phyloP scores from a whole-genome alignment of 2,113 vertebrate species.

The Rhadina sibilatrix region DNA sequence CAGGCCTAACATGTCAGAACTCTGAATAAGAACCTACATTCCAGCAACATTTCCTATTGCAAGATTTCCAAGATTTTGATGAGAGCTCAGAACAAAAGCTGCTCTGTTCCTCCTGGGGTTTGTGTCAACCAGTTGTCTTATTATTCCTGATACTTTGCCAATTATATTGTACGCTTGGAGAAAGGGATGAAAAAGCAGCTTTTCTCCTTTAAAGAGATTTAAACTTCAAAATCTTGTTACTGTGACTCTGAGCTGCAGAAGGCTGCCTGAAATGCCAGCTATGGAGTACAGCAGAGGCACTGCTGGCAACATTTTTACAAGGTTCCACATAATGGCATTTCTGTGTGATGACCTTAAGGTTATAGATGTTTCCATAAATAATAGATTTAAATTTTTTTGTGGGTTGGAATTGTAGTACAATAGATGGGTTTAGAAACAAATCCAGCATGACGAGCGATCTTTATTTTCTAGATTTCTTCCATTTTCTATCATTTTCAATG shows the following conservation, averaged over 20 bases:
- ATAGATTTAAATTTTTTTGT: neutral
- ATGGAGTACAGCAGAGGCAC: neutral
- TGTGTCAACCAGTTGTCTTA: slow-evolving; percentile 70
- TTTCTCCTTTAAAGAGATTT: slow-evolving; percentile 60
- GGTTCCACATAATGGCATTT: slow-evolving; percentile 9
- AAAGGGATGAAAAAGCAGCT: slow-evolving; percentile 65
- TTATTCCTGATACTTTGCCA: slow-evolving; percentile 76
- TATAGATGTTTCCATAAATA: slow-evolving; percentile 27
- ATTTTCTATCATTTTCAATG: neutral
- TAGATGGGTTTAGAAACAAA: neutral
- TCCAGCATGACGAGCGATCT: neutral
- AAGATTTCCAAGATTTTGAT: slow-evolving; percentile 61
- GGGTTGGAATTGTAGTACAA: neutral
- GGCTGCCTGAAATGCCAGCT: neutral
- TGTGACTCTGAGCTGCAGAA: neutral
- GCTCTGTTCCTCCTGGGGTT: slow-evolving; percentile 69
- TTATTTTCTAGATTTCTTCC: neutral
- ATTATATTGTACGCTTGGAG: slow-evolving; percentile 67
- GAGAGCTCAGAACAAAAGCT: slow-evolving; percentile 69
- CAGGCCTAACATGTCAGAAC: slow-evolving; percentile 30
- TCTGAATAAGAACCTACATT: slow-evolving; percentile 43
- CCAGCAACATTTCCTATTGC: slow-evolving; percentile 58
- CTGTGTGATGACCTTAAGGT: slow-evolving; percentile 2
- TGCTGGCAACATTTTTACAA: slow-evolving; percentile 5
- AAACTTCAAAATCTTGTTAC: slow-evolving; percentile 38